Evolutionary conservation across 1,140 invertebrate genomes (phyloP), one percentile per base, ranked within the genome.

Genomic region (Zaprionus taronus): DNA sequence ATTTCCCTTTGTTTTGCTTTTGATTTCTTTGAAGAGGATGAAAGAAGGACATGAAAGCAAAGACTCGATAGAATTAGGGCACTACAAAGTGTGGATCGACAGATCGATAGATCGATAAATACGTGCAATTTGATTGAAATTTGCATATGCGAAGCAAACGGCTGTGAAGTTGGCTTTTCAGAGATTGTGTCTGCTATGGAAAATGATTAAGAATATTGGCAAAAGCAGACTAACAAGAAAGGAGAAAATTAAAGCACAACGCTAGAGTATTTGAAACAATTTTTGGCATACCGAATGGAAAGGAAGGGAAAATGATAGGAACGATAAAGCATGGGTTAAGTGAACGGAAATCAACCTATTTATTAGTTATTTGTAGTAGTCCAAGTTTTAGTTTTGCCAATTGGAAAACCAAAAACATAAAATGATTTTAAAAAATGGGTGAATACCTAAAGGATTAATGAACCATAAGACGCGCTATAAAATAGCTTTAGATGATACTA

Each of bases 101-200:
- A 24, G 6, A 66, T 57, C 58, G 24, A 57, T 63, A 49, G 20
- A 49, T 74, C 72, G 58, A 72, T 72, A 64, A 38, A 26, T 51
- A 11, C 17, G 12, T 67, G 53, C 77, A 83, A 84, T 64, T 80
- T 70, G 70, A 74, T 71, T 20, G 55, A 64, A 57, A 85, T 74
- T 84, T 78, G 82, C 77, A 70, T n/a, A 62, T 55, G 66, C 84
- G 64, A 89, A 80, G 83, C 84, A 84, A 89, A 90, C 53, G 84
- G 84, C 84, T 89, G 84, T 89, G 84, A 89, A 87, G 87, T 90
- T 89, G 85, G 84, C 84, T 83, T 66, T 77, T 66, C 61, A 66
- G 75, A 61, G 60, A 72, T 60, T 53, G 20, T 49, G 58, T 44
- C 49, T 55, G 65, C 60, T 53, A 31, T 56, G 63, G 12, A 36